Evolutionary conservation across 2,888 invertebrate genomes (phyloP).

Genomic region (Halocaridina rubra): DNA sequence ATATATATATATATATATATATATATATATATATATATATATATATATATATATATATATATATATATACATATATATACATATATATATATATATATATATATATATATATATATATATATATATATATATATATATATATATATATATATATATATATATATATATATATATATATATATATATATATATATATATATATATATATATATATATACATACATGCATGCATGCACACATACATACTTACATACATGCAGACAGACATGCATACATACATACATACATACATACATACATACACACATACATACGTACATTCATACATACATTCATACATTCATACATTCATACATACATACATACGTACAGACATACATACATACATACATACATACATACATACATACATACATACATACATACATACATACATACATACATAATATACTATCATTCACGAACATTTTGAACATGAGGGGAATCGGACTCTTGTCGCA

Average conservation of each 20-base stretch:
- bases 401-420: neutral
- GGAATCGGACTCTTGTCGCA: no score
- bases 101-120: no score
- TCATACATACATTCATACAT: neutral
- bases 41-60: no score
- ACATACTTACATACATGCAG: neutral
- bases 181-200: neutral
- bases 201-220: neutral
- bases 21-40: no score
- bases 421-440: neutral
- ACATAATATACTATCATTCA: no score
- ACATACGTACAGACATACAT: neutral
- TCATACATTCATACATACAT: neutral
- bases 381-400: neutral
- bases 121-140: neutral
- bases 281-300: neutral
- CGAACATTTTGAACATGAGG: no score
- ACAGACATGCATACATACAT: conserved; percentile 19
- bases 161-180: neutral
- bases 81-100: no score
- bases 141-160: neutral
- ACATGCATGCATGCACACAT: neutral
- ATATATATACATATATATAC: no score
- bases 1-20: no score
- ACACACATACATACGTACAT: neutral